Conservation (phyloP, 2,113 vertebrate species). For the Zosterops borbonicus region DNA sequence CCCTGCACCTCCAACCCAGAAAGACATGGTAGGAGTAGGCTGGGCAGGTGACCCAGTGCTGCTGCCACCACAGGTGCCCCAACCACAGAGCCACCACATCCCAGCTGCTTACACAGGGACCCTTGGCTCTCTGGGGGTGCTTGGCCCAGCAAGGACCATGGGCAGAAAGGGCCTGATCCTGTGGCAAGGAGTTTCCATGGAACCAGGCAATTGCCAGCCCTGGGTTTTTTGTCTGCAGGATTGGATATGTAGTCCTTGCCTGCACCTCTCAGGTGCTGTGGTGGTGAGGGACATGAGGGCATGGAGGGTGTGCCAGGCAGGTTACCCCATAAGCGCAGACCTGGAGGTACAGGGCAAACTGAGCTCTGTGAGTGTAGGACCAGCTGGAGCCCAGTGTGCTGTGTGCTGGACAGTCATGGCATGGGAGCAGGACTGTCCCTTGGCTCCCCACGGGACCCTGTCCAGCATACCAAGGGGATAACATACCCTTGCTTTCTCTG, state of each 20-base stretch:
- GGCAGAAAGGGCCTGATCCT: background rate
- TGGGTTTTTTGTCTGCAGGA: background rate
- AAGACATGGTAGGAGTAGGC: fast-evolving
- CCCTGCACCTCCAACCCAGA: background rate
- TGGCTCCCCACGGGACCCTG: background rate
- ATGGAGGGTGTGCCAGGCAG: background rate
- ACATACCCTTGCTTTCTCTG: background rate
- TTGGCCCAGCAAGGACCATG: background rate
- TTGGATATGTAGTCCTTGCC: background rate
- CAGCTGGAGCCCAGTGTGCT: background rate
- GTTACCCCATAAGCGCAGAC: fast-evolving
- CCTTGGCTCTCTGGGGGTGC: background rate
- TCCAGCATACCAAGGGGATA: background rate
- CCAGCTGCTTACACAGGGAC: background rate
- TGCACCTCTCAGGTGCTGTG: background rate
- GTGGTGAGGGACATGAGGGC: fast-evolving
- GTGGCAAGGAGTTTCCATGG: background rate
- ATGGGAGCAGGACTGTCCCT: background rate
- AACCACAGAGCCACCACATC: background rate
- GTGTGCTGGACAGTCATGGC: background rate
- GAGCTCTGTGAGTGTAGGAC: background rate
- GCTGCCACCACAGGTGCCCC: background rate
- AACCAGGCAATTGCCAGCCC: background rate
- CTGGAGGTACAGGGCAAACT: background rate
- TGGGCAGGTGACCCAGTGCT: fast-evolving